phyloP scores from a whole-genome alignment of 2,113 vertebrate genomes.

The Scalopus aquaticus region DNA sequence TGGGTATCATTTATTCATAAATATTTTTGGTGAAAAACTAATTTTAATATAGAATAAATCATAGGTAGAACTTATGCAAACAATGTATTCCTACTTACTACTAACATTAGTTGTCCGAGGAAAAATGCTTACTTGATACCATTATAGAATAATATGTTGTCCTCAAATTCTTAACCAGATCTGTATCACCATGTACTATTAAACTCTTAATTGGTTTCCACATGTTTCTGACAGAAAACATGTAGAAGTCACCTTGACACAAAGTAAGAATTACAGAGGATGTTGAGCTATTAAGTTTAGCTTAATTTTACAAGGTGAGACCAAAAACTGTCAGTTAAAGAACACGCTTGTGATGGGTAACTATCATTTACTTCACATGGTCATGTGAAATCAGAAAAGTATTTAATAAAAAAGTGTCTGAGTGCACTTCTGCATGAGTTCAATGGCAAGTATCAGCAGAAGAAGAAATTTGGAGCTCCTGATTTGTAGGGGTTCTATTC shows the following conservation, averaged over 20 bases:
- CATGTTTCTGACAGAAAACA: constrained; percentile 4
- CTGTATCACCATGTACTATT: not conserved
- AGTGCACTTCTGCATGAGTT: not conserved
- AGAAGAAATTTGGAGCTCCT: not conserved
- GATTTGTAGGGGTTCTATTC: constrained; percentile 1
- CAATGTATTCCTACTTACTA: not conserved
- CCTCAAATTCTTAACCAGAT: constrained; percentile 36
- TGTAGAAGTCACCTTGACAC: not conserved
- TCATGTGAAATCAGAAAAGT: constrained; percentile 42
- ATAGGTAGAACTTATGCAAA: constrained; percentile 14
- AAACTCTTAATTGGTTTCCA: constrained; percentile 32
- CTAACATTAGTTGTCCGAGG: constrained; percentile 42
- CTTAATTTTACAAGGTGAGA: constrained; percentile 17
- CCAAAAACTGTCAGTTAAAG: not conserved
- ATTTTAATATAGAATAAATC: constrained; percentile 15
- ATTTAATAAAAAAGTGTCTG: not conserved
- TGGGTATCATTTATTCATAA: no score
- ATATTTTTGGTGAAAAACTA: constrained; percentile 3
- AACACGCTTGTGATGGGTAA: not conserved
- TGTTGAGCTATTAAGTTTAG: not conserved
- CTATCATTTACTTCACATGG: not conserved
- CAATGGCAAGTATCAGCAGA: not conserved
- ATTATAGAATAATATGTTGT: not conserved
- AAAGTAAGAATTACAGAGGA: not conserved
- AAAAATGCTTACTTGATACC: constrained; percentile 49